Conservation (phyloP, 2,113 vertebrate species). For the Lepidothrix coronata region DNA sequence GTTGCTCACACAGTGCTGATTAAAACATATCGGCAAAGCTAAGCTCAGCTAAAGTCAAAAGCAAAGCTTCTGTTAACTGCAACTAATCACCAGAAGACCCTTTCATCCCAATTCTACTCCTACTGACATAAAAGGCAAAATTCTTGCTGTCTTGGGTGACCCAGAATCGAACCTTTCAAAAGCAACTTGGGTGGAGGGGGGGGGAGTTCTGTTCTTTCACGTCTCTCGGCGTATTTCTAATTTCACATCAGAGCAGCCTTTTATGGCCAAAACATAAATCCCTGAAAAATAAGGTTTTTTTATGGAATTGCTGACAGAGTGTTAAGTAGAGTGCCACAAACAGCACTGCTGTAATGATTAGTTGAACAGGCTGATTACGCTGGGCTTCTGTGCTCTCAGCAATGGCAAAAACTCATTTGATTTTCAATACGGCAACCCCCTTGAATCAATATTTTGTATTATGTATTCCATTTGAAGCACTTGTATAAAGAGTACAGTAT, state of each 20-base stretch:
- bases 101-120: background rate
- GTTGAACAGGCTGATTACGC: constrained; percentile 58
- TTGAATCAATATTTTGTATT: constrained; percentile 65
- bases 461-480: constrained; percentile 52
- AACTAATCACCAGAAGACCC: constrained; percentile 17
- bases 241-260: background rate
- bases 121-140: background rate
- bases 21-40: background rate
- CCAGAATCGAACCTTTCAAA: background rate
- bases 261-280: background rate
- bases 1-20: background rate
- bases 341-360: constrained; percentile 56
- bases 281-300: constrained; percentile 18
- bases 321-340: constrained; percentile 35
- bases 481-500: background rate
- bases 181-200: background rate
- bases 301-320: constrained; percentile 27
- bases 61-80: constrained; percentile 12
- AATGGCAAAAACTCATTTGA: constrained; percentile 61
- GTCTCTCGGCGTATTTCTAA: background rate
- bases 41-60: constrained; percentile 7
- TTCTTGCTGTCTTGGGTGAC: background rate
- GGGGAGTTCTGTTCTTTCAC: background rate
- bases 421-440: constrained; percentile 44
- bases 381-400: constrained; percentile 42